phyloP scores from a whole-genome alignment of 2,113 vertebrate genomes.

The Rhabdornis inornatus region DNA sequence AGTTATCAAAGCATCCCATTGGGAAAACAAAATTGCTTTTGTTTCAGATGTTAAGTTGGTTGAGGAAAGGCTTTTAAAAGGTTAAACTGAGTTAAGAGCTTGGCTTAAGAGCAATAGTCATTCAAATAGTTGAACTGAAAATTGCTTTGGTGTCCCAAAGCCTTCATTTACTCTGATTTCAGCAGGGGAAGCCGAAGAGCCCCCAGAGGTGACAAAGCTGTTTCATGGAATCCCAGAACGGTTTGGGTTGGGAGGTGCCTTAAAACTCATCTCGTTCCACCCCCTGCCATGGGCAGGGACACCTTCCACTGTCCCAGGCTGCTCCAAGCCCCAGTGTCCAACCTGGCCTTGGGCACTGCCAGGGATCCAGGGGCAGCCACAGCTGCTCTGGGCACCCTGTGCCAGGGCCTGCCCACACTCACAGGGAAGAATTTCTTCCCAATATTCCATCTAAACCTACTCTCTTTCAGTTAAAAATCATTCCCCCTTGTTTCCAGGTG shows the following conservation, averaged over 20 bases:
- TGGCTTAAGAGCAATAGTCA: not conserved
- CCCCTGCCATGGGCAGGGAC: not conserved
- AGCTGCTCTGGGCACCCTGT: not conserved
- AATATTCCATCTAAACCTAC: not conserved
- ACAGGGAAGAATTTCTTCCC: rapidly evolving
- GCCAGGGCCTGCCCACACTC: not conserved
- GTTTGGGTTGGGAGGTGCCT: not conserved
- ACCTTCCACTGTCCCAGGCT: rapidly evolving
- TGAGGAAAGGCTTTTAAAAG: not conserved
- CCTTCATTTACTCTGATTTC: not conserved
- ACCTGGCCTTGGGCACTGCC: rapidly evolving
- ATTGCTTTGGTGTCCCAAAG: not conserved
- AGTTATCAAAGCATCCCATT: not conserved
- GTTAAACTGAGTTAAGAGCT: not conserved
- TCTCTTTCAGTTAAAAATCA: not conserved
- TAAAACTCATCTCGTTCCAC: rapidly evolving
- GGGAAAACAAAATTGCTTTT: not conserved
- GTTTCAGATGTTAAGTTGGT: not conserved
- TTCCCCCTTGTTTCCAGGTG: not conserved
- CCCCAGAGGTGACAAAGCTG: not conserved
- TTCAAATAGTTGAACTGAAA: not conserved
- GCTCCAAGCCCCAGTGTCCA: rapidly evolving
- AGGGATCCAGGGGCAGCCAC: not conserved
- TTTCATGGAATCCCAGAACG: not conserved
- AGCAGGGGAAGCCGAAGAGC: not conserved